These are phyloP conservation scores for Steinernema khuongi DNA, from an alignment of 1,140 invertebrate species.

Conservation along the genomic window DNA sequence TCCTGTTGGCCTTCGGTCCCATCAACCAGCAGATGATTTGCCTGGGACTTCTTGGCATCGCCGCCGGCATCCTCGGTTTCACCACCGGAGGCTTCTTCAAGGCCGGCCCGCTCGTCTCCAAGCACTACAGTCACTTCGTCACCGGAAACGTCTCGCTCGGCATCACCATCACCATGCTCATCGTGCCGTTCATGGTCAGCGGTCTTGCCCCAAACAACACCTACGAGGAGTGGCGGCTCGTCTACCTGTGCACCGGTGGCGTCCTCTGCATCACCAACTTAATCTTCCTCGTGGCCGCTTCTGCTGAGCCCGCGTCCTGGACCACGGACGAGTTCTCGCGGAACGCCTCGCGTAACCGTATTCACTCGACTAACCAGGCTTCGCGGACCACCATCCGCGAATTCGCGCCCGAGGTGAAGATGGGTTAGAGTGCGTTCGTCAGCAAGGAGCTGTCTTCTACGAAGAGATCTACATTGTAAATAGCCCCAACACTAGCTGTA, in stretches of 20 bases:
- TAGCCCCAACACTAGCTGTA: too few species aligned
- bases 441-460: background rate
- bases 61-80: constrained; percentile 52
- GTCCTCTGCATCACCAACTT: constrained; percentile 39
- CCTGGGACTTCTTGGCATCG: constrained; percentile 39
- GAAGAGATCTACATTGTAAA: background rate
- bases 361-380: background rate
- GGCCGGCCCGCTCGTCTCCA: constrained; percentile 51
- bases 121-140: constrained; percentile 55
- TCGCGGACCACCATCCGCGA: background rate
- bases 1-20: constrained; percentile 47
- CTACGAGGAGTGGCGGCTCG: constrained; percentile 49
- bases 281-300: constrained; percentile 29
- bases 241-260: constrained; percentile 47
- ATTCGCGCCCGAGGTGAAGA: background rate
- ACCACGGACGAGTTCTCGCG: constrained; percentile 25
- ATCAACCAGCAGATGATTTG: constrained; percentile 16
- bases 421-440: background rate
- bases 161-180: constrained; percentile 53
- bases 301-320: constrained; percentile 31
- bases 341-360: background rate
- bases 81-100: constrained; percentile 58
- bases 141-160: constrained; percentile 56
- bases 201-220: constrained; percentile 50
- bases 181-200: constrained; percentile 48